phyloP scores from a whole-genome alignment of 2,113 vertebrate species.

The Heloderma charlesbogerti region DNA sequence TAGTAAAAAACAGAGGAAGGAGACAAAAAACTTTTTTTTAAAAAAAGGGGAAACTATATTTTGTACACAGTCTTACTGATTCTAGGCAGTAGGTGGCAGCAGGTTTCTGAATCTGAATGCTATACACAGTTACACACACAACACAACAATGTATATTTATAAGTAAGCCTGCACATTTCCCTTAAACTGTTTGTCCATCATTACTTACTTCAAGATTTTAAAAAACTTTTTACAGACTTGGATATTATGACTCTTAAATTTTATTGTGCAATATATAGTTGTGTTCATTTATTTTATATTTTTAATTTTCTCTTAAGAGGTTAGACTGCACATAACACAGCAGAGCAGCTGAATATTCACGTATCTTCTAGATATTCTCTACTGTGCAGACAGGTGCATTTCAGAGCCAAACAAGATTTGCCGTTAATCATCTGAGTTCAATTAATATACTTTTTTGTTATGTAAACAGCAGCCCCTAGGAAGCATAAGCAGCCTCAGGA shows the following conservation, averaged over 20 bases:
- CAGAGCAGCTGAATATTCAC: not conserved
- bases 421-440: not conserved
- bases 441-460: too few species aligned
- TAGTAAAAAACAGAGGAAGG: not conserved
- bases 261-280: not conserved
- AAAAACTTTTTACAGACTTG: not conserved
- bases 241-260: not conserved
- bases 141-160: not conserved
- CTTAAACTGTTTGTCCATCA: not conserved
- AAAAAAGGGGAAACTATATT: not conserved
- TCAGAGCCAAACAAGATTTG: not conserved
- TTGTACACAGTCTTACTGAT: not conserved
- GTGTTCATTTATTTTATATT: not conserved
- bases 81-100: slow-evolving; percentile 57
- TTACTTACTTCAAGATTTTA: not conserved
- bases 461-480: too few species aligned
- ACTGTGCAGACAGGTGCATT: not conserved
- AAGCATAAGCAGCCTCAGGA: too few species aligned
- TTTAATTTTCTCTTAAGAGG: not conserved
- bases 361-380: not conserved
- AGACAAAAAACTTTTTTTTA: not conserved
- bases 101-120: slow-evolving; percentile 36
- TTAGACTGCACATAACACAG: not conserved
- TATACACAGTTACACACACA: not conserved
- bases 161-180: not conserved